A percentile compares a stretch with the other conserved stretches of the same genome.
phyloP scores from a whole-genome alignment of 30 jellyfish, hydroid and myxozoan genomes.

The Chrysaora quinquecirrha region DNA sequence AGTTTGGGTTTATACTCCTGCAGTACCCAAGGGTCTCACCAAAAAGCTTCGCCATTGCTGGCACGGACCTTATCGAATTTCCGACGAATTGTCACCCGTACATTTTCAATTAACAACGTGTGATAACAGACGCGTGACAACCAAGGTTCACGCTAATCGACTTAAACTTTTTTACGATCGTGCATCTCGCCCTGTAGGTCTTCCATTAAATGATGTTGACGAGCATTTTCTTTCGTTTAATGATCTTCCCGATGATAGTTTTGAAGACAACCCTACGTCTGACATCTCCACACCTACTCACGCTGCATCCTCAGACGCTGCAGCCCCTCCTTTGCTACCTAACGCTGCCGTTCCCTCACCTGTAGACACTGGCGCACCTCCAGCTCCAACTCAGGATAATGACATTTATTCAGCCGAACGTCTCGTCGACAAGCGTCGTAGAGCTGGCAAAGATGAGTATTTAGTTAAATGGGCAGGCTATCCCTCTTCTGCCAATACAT shows the following conservation, averaged over 20 bases:
- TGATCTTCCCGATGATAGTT: background rate
- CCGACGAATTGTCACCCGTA: slow-evolving; percentile 43
- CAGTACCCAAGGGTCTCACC: slow-evolving; percentile 43
- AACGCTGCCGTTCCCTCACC: background rate
- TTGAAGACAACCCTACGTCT: background rate
- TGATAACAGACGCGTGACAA: slow-evolving; percentile 8
- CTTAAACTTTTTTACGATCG: slow-evolving; percentile 48
- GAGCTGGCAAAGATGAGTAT: background rate
- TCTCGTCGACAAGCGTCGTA: background rate
- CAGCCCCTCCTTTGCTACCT: background rate
- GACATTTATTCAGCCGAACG: background rate
- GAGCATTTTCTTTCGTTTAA: background rate
- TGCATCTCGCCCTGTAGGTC: slow-evolving; percentile 51
- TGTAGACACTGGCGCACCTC: background rate
- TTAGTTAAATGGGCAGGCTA: slow-evolving; percentile 26
- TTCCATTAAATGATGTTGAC: background rate
- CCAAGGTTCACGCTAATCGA: slow-evolving; percentile 56
- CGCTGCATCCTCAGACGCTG: background rate
- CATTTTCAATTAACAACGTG: slow-evolving; percentile 43
- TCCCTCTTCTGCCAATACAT: background rate
- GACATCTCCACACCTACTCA: background rate
- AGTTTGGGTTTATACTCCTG: slow-evolving; percentile 72
- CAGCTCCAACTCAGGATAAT: background rate
- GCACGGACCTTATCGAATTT: slow-evolving; percentile 70
- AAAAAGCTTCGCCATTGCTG: slow-evolving; percentile 49